phyloP scores from a whole-genome alignment of 2,888 invertebrate genomes.

The Drosophila buzzatii region DNA sequence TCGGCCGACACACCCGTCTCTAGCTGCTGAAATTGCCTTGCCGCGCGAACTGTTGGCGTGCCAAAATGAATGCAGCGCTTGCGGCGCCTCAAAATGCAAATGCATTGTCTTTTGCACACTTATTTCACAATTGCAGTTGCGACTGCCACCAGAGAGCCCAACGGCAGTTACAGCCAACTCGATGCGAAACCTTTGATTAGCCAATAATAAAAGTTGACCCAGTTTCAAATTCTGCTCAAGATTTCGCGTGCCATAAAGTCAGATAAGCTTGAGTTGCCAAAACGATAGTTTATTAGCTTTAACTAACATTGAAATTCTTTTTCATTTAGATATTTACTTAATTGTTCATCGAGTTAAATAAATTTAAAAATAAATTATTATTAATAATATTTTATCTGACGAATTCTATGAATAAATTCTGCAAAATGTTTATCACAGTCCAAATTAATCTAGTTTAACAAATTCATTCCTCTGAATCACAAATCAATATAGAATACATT shows the following conservation, averaged over 20 bases:
- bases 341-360: too few relatives aligned
- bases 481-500: too few relatives aligned
- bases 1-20: constrained; percentile 44
- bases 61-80: constrained; percentile 50
- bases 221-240: constrained; percentile 9
- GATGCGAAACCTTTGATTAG: constrained; percentile 38
- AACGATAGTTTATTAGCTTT: background rate
- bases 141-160: constrained; percentile 15
- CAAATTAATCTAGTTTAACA: too few relatives aligned
- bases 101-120: constrained; percentile 37
- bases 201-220: constrained; percentile 30
- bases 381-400: too few relatives aligned
- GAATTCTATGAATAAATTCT: too few relatives aligned
- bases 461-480: too few relatives aligned
- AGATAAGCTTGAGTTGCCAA: background rate
- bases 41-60: constrained; percentile 44
- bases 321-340: background rate
- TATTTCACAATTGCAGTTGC: constrained; percentile 25
- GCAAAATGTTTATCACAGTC: too few relatives aligned
- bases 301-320: background rate
- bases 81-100: constrained; percentile 57
- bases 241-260: background rate
- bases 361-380: too few relatives aligned
- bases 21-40: constrained; percentile 13
- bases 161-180: constrained; percentile 21